Evolutionary conservation across 2,113 vertebrate species (phyloP).

Genomic region (Quiscalus mexicanus): DNA sequence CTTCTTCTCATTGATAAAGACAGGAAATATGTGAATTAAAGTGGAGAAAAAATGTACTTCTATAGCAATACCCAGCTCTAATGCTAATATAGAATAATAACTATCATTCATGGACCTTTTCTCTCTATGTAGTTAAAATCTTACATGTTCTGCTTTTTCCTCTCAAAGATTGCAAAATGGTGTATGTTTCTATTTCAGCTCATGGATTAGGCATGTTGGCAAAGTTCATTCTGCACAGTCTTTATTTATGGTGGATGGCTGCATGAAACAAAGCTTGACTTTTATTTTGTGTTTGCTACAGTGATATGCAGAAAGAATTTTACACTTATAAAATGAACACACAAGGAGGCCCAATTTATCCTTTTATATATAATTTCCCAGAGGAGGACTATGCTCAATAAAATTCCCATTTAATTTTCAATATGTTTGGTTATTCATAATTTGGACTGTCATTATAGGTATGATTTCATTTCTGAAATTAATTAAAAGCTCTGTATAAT

Average conservation of each 20-base stretch:
- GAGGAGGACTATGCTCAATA: not conserved
- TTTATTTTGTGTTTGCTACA: not conserved
- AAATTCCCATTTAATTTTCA: constrained; percentile 8
- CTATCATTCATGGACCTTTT: not conserved
- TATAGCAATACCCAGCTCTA: not conserved
- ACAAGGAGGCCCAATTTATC: fast-evolving
- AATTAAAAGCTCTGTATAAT: not conserved
- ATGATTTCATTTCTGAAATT: not conserved
- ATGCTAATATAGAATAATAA: not conserved
- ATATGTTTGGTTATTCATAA: not conserved
- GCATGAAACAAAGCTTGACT: not conserved
- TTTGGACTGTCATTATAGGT: not conserved
- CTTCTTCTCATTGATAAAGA: not conserved
- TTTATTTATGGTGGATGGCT: not conserved
- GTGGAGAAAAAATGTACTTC: not conserved
- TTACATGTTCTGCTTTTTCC: not conserved
- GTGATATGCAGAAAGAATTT: not conserved
- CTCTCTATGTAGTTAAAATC: not conserved
- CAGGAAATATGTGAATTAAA: not conserved
- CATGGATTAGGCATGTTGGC: not conserved
- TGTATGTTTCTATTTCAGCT: not conserved
- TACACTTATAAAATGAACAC: not conserved
- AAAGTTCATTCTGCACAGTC: not conserved
- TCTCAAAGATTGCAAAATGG: not conserved
- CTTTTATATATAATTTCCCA: not conserved